Conservation (phyloP, 1,140 invertebrate genomes). For the Rhopalosiphum padi region DNA sequence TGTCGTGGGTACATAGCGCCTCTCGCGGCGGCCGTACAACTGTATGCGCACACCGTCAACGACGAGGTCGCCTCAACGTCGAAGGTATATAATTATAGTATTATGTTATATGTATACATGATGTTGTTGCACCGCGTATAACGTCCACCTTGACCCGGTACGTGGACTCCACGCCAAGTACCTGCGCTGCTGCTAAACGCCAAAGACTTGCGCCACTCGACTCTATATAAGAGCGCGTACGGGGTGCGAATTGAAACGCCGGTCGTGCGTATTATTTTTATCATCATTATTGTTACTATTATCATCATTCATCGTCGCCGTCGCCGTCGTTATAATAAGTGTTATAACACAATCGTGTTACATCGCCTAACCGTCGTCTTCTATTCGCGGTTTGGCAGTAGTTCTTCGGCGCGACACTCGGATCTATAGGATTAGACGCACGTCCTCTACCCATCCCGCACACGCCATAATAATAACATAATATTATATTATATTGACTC, state of each 20-base stretch:
- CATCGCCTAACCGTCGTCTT: not conserved
- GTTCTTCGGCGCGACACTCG: not conserved
- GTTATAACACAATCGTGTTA: not conserved
- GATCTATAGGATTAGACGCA: not conserved
- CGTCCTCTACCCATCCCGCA: not conserved
- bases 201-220: not conserved
- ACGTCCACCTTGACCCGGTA: slow-evolving; percentile 50
- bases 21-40: not conserved
- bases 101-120: not conserved
- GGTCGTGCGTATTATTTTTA: not conserved
- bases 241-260: slow-evolving; percentile 16
- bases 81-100: not conserved
- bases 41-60: not conserved
- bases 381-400: not conserved
- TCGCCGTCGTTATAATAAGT: too few relatives aligned
- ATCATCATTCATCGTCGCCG: not conserved
- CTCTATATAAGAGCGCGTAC: not conserved
- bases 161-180: slow-evolving; percentile 38
- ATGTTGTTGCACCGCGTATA: not conserved
- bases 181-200: not conserved
- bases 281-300: not conserved
- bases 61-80: not conserved
- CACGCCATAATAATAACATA: not conserved
- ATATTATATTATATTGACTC: not conserved
- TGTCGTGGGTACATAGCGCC: not conserved